A percentile compares a stretch with the other conserved stretches of the same genome.
phyloP scores from a whole-genome alignment of 2,797 vertebrate genomes.

The Sarcophilus harrisii region DNA sequence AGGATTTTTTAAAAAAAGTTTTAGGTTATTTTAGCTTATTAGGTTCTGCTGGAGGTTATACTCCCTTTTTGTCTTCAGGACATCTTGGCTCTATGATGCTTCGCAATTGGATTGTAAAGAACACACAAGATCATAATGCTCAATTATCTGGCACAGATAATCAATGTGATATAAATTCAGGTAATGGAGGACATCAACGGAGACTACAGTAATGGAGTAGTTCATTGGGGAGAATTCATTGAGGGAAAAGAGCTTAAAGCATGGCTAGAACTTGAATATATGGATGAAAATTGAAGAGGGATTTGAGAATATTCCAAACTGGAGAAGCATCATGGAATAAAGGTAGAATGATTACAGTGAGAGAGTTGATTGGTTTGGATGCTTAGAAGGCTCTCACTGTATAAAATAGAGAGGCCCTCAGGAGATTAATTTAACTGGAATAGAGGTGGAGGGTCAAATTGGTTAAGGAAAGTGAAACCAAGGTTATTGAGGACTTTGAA shows the following conservation, averaged over 20 bases:
- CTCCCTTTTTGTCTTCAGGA: not conserved
- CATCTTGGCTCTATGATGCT: not conserved
- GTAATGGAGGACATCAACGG: conserved; percentile 40
- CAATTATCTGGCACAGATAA: conserved; percentile 39
- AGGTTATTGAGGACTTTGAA: not conserved
- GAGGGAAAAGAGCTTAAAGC: conserved; percentile 23
- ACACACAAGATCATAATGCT: not conserved
- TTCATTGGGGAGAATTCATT: conserved; percentile 22
- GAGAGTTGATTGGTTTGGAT: not conserved
- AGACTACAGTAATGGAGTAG: conserved; percentile 45
- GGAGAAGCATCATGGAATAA: conserved; percentile 8
- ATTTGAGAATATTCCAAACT: conserved; percentile 34
- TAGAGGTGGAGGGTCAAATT: not conserved
- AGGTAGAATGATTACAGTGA: not conserved
- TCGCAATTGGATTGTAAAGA: not conserved
- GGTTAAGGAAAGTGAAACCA: not conserved
- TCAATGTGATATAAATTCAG: conserved; percentile 44
- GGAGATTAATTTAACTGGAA: not conserved
- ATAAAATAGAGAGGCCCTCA: not conserved
- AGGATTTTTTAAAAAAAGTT: conserved; percentile 19
- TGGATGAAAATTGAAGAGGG: conserved; percentile 36
- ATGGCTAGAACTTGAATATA: conserved; percentile 22
- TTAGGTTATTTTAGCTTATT: conserved; percentile 35
- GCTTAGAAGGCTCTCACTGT: not conserved
- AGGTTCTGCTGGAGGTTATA: conserved; percentile 26